Base-by-base conservation (phyloP, 2,797 vertebrate genomes). In the Urocyon cinereoargenteus region DNA sequence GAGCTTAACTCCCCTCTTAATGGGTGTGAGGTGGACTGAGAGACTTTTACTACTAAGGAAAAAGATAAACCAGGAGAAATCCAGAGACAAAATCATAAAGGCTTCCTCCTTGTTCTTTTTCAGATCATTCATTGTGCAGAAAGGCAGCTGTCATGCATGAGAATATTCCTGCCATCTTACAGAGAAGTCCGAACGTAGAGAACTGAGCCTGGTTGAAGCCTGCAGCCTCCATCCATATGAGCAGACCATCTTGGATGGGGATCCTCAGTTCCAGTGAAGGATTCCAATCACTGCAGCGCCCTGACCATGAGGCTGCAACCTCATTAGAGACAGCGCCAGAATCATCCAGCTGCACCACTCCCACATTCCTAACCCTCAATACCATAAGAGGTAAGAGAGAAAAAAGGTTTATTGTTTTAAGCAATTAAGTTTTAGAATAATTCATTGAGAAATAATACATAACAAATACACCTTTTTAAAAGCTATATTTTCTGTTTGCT, bases 31-130 rank as follows among this genome's bases (percentile, higher is more conserved):
- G 78, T 62, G 26, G 45, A 36, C 26, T 84, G 26, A 84, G 77
- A 70, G 62, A 90, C 28, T 72, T 12, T 72, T 12, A 4, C 5
- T 75, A 18, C 24, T 79, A 61, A 91, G 45, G 40, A 83, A 59
- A 51, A 49, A 75, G 70, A 89, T 81, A 91, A 90, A 68, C 19
- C n/a, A 70, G 12, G 92, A 90, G 18, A 49, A 88, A 93, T 70
- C 62, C 49, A 64, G 86, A 85, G 51, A 51, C 3, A 13, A 70
- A 36, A 75, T 36, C 51, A 16, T 51, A 31, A 85, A 36, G 24
- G 18, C 34, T 79, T 96, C 18, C 49, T 81, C 53, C 51, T 94
- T 87, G n/a, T 34, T 86, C 1, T 90, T 90, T 81, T 57, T 81
- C 34, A n/a, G 28, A 13, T 68, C 34, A 11, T 10, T 18, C 19